Base-by-base conservation (phyloP, 2,888 invertebrate genomes). In the Aspidiotus rigidus region DNA sequence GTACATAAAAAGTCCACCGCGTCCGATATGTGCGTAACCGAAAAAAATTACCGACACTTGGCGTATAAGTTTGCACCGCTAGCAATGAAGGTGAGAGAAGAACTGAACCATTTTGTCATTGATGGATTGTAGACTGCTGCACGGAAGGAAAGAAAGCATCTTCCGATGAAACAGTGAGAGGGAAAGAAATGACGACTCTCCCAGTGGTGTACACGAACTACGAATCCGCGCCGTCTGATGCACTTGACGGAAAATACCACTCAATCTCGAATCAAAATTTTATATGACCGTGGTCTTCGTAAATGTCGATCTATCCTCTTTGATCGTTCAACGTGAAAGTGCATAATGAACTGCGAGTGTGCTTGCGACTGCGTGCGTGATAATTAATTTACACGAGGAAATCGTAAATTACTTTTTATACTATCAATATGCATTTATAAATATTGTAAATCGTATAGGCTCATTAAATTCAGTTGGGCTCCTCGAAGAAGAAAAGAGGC, bases 61-160 rank as follows among this genome's bases (percentile, higher is more conserved):
- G 10, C 49, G 49, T 49, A 49, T 28, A 28, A 28, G 28, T 49
- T 49, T n/a, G 49, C 49, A 49, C 49, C 49, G 49, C 6, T 49
- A 49, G 11, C 49, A 49, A 49, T n/a, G n/a, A 49, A 49, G 11
- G 49, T n/a, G 49, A 49, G 49, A 49, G 10, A 11, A 49, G 49
- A 49, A 49, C 49, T 49, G 49, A 49, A 49, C 49, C 49, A 49
- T 49, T 49, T 49, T 49, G 11, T 49, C 49, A n/a, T n/a, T 11
- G 49, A 49, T 49, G 49, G 49, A 49, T 49, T 49, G 49, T 49
- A n/a, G 49, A 49, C 49, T 49, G 49, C 49, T n/a, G 49, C 49
- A n/a, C 49, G 49, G 49, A 49, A 49, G 49, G 49, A 49, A 49
- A 49, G 49, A 49, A 49, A 49, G 49, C 49, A 11, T 49, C n/a